phyloP scores from a whole-genome alignment of 2,888 invertebrate species.

The Sipunculus nudus region DNA sequence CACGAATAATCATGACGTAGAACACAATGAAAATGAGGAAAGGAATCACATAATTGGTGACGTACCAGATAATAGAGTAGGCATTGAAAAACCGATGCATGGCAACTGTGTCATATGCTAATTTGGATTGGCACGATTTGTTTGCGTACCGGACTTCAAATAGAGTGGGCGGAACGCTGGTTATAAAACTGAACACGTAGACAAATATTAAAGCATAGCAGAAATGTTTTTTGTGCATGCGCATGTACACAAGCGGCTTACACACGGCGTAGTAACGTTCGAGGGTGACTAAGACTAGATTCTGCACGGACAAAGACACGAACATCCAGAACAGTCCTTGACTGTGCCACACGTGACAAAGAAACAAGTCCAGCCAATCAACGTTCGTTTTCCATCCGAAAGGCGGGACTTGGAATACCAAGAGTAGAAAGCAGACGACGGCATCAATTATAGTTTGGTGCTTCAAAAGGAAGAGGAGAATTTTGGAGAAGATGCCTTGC shows the following conservation, averaged over 20 bases:
- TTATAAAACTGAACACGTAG: not conserved
- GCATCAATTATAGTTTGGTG: too few relatives aligned
- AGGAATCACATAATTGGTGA: slow-evolving; percentile 30
- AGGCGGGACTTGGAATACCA: too few relatives aligned
- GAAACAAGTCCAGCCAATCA: slow-evolving; percentile 21
- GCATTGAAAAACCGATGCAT: slow-evolving; percentile 23
- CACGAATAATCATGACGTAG: slow-evolving; percentile 23
- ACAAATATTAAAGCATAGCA: not conserved
- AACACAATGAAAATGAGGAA: slow-evolving; percentile 23
- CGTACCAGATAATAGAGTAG: slow-evolving; percentile 33
- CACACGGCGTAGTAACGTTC: slow-evolving; percentile 34
- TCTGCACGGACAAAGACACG: slow-evolving; percentile 33
- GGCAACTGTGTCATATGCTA: slow-evolving; percentile 27
- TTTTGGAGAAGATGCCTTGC: slow-evolving; percentile 22
- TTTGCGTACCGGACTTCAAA: not conserved
- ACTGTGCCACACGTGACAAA: slow-evolving; percentile 35
- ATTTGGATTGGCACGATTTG: slow-evolving; percentile 19
- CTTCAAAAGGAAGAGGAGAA: slow-evolving; percentile 25
- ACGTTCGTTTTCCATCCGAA: slow-evolving; percentile 28
- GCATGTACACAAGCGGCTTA: slow-evolving; percentile 1
- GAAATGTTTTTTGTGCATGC: not conserved
- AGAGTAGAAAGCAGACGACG: too few relatives aligned
- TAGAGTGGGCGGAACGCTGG: too few relatives aligned
- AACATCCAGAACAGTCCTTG: slow-evolving; percentile 35
- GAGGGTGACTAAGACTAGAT: slow-evolving; percentile 27